Evolutionary conservation across 1,140 invertebrate species (phyloP).

Genomic region (Sinella curviseta): DNA sequence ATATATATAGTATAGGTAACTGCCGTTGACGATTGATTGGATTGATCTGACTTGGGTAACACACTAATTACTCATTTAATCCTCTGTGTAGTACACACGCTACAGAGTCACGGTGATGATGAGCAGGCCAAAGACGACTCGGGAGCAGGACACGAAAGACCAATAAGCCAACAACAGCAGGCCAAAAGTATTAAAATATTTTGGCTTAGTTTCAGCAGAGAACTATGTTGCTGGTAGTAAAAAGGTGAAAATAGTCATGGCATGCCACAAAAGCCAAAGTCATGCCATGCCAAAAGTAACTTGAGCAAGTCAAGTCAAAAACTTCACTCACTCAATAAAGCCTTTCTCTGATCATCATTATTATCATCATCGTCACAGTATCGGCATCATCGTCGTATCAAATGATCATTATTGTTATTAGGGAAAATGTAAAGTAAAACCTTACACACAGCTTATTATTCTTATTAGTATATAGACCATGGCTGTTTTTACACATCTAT

Average conservation of each 20-base stretch:
- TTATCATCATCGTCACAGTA: not conserved
- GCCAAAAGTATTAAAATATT: not conserved
- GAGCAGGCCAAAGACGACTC: not conserved
- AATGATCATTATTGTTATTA: conserved; percentile 12
- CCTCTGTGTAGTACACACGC: no score
- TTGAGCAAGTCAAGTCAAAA: not conserved
- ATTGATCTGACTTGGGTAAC: not conserved
- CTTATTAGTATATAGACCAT: no score
- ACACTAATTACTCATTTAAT: not conserved
- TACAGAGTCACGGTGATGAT: not conserved
- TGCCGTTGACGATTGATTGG: not conserved
- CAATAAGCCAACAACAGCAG: not conserved
- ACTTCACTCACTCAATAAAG: not conserved
- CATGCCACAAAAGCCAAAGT: not conserved
- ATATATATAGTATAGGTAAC: not conserved
- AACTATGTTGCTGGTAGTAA: not conserved
- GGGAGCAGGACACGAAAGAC: no score
- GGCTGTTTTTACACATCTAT: no score
- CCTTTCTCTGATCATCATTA: not conserved
- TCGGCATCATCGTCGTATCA: not conserved
- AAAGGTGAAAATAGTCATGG: not conserved
- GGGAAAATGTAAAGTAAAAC: not conserved
- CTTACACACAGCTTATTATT: not conserved
- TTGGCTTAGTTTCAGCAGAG: not conserved
- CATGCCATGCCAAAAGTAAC: not conserved